A percentile compares a stretch with the other conserved stretches of the same genome.
phyloP scores from a whole-genome alignment of 2,888 invertebrate species.

The Luperina nickerlii region DNA sequence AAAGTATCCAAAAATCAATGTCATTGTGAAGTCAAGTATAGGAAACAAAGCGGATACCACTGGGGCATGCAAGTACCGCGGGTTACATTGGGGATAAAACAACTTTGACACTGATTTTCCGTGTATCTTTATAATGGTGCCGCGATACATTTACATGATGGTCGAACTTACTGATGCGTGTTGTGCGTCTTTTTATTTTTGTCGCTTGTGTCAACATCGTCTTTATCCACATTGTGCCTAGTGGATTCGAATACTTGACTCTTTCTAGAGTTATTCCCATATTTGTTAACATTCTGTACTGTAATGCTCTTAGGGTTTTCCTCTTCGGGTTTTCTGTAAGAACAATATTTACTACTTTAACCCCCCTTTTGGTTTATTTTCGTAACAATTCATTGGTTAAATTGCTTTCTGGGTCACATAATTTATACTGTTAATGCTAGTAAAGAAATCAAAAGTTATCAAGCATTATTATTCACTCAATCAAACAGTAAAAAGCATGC shows the following conservation, averaged over 20 bases:
- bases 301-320: conserved; percentile 86
- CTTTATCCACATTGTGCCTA: conserved; percentile 93
- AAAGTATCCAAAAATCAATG: conserved; percentile 63
- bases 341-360: conserved; percentile 76
- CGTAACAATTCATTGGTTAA: conserved; percentile 36
- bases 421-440: conserved; percentile 36
- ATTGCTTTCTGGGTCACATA: conserved; percentile 25
- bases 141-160: conserved; percentile 64
- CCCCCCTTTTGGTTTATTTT: conserved; percentile 63
- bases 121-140: conserved; percentile 51
- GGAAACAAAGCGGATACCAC: conserved; percentile 37
- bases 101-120: conserved; percentile 71
- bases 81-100: conserved; percentile 59
- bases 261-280: conserved; percentile 89
- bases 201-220: conserved; percentile 93
- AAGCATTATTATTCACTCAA: conserved; percentile 65
- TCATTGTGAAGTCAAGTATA: conserved; percentile 54
- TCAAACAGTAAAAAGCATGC: conserved; percentile 63
- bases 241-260: conserved; percentile 93
- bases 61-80: conserved; percentile 43
- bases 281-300: conserved; percentile 86
- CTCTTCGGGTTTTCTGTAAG: conserved; percentile 89
- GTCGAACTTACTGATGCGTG: conserved; percentile 85
- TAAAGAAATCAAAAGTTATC: conserved; percentile 54
- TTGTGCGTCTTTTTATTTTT: conserved; percentile 89